phyloP scores from a whole-genome alignment of 2,888 invertebrate species.

The Megastigmus dorsalis region DNA sequence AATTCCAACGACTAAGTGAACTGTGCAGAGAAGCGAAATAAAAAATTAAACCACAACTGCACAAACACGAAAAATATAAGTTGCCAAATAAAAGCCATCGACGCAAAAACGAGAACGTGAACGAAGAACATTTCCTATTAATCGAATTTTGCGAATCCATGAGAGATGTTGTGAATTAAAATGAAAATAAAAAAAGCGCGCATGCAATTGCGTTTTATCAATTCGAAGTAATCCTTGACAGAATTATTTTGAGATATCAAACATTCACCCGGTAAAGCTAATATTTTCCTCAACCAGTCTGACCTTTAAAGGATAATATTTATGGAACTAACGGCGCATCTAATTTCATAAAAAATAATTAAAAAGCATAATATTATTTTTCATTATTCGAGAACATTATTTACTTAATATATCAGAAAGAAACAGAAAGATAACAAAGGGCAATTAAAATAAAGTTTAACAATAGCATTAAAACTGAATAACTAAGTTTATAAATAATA shows the following conservation, averaged over 20 bases:
- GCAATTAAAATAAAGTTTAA: too few relatives aligned
- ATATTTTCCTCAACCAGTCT: slow-evolving; percentile 1
- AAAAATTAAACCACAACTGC: not conserved
- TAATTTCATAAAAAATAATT: too few relatives aligned
- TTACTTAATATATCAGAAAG: too few relatives aligned
- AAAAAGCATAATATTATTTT: too few relatives aligned
- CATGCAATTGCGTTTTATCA: slow-evolving; percentile 21
- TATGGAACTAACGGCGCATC: too few relatives aligned
- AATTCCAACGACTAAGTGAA: not conserved
- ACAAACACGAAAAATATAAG: slow-evolving; percentile 15
- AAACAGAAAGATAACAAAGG: too few relatives aligned
- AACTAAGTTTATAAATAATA: too few relatives aligned
- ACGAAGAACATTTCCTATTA: not conserved
- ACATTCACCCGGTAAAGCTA: not conserved
- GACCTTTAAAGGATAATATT: too few relatives aligned
- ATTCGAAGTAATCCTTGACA: slow-evolving; percentile 10
- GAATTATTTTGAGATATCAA: not conserved
- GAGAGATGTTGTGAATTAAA: not conserved
- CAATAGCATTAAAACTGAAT: too few relatives aligned
- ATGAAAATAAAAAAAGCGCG: slow-evolving; percentile 8
- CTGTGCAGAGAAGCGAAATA: slow-evolving; percentile 9
- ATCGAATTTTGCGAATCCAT: not conserved
- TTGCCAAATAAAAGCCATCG: slow-evolving; percentile 1
- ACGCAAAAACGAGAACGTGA: not conserved
- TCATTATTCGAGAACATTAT: too few relatives aligned